These are phyloP conservation scores for Xestia c-nigrum DNA, from an alignment of 2,888 invertebrate genomes.

Conservation along the genomic window DNA sequence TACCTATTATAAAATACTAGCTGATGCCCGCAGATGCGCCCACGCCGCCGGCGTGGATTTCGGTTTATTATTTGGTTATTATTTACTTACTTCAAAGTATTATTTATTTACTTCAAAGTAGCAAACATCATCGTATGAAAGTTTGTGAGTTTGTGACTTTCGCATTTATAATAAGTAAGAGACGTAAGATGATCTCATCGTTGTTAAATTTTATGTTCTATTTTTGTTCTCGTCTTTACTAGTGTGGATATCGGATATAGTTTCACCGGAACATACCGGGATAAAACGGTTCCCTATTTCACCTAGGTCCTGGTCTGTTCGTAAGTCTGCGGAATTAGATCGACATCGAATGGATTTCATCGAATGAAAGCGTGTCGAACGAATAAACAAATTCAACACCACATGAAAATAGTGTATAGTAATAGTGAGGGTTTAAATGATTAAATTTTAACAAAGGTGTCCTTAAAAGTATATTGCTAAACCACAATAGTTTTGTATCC, in stretches of 20 bases:
- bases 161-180: neutral
- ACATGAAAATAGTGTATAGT: no score
- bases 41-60: neutral
- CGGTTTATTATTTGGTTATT: no score
- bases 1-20: neutral
- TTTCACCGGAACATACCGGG: neutral
- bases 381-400: neutral
- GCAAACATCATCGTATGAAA: neutral
- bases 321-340: neutral
- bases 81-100: no score
- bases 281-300: neutral
- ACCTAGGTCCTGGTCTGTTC: no score
- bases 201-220: neutral
- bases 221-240: neutral
- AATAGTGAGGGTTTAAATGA: neutral
- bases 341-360: neutral
- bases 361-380: neutral
- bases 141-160: no score
- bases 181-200: neutral
- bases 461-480: neutral
- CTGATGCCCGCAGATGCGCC: neutral
- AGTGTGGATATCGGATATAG: neutral
- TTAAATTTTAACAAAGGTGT: neutral
- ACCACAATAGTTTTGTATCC: slow-evolving; percentile 6
- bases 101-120: no score